phyloP scores from a whole-genome alignment of 2,797 vertebrate genomes.

The Poeciliopsis infans region DNA sequence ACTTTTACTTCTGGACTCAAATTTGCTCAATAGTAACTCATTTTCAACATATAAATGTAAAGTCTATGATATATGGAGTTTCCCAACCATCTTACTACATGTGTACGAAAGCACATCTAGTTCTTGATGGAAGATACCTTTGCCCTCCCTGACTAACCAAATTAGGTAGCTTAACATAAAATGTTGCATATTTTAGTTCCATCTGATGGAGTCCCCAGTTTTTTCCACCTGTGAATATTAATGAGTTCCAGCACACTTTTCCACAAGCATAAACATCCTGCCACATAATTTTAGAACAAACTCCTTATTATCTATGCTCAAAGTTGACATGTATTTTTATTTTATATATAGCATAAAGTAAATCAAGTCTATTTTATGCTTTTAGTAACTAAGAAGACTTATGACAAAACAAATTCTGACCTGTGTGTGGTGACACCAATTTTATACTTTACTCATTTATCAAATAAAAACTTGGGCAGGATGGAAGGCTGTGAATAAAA shows the following conservation, averaged over 20 bases:
- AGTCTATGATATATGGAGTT: background rate
- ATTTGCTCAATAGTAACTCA: background rate
- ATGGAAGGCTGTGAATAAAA: background rate
- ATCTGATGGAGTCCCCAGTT: conserved; percentile 44
- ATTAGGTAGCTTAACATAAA: conserved; percentile 23
- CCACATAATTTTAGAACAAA: conserved; percentile 4
- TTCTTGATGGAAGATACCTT: conserved; percentile 31
- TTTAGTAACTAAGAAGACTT: background rate
- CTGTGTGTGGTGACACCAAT: background rate
- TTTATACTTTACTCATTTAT: background rate
- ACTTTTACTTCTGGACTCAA: background rate
- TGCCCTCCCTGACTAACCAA: conserved; percentile 23
- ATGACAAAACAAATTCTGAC: background rate
- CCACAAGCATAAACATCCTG: conserved; percentile 39
- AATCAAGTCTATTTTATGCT: background rate
- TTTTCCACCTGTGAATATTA: conserved; percentile 76
- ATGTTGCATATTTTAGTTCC: conserved; percentile 69
- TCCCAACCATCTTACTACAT: conserved; percentile 51
- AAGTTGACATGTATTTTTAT: background rate
- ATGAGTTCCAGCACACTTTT: conserved; percentile 39
- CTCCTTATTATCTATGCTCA: background rate
- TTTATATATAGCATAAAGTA: background rate
- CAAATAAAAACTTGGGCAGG: background rate
- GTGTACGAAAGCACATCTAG: conserved; percentile 60
- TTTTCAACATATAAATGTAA: background rate